Conservation (phyloP, 2,797 vertebrate species). For the Silurus lanzhouensis region DNA sequence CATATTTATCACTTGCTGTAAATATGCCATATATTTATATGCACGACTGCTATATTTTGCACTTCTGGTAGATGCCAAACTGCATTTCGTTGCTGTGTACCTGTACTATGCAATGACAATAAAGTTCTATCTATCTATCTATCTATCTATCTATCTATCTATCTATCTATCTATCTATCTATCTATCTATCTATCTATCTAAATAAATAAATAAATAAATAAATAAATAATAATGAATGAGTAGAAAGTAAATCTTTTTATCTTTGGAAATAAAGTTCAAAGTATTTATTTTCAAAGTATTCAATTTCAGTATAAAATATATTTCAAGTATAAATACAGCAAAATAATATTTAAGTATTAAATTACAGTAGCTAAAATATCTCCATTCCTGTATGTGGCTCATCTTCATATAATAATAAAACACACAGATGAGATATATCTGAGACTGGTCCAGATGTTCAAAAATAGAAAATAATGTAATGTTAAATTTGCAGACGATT, state of each 20-base stretch:
- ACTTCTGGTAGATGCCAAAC: too few species aligned
- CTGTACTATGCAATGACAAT: too few species aligned
- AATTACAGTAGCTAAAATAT: background rate
- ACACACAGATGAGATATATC: background rate
- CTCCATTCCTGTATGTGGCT: background rate
- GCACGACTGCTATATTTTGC: too few species aligned
- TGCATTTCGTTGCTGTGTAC: too few species aligned
- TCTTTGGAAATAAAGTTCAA: background rate
- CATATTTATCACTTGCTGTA: too few species aligned
- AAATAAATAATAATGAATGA: too few species aligned
- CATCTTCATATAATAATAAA: background rate
- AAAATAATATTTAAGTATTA: slow-evolving; percentile 1
- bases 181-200: too few species aligned
- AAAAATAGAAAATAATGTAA: background rate
- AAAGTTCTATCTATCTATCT: too few species aligned
- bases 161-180: too few species aligned
- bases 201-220: too few species aligned
- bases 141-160: too few species aligned
- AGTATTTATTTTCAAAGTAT: background rate
- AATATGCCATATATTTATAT: too few species aligned
- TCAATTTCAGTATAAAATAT: background rate
- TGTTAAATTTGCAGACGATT: background rate
- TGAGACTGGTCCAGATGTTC: background rate
- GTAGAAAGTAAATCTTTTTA: background rate
- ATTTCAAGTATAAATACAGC: background rate